Base-by-base conservation (phyloP, 2,797 vertebrate genomes). In the Microctenopoma stevenorrisi region DNA sequence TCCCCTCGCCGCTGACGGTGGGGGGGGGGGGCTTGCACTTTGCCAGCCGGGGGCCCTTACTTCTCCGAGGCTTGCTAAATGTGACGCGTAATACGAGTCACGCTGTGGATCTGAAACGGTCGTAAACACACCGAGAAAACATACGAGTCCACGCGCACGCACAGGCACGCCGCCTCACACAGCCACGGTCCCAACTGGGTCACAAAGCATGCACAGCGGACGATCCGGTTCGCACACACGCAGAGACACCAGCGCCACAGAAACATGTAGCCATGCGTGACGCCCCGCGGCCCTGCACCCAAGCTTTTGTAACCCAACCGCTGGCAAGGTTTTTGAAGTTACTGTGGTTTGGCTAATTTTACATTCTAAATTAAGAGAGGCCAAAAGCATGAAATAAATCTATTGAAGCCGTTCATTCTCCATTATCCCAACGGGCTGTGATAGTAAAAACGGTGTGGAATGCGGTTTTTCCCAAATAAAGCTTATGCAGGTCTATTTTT, bases 71-170 rank as follows among this genome's bases (percentile, higher is more conserved):
- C 71, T 68, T 68, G 76, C 86, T 90, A 81, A 90, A 85, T 88
- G 72, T 74, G 84, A 92, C 84, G 83, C 87, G 83, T 91, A 91
- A 89, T 85, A 68, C 63, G 88, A 91, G 79, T 86, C 72, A 46
- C 9, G 37, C 50, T 68, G 49, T 58, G 59, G 66, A 87, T 88
- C 72, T 73, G 66, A 84, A 79, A 68, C 68, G 71, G 64, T 51
- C 69, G 80, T 89, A 86, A 91, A 87, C 82, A 77, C 64, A 35
- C 64, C 2, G 33, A 33, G 75, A 68, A 72, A 83, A 79, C 76
- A 84, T 42, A 72, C 58, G 60, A 80, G 63, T 51, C 64, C 58
- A 25, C 68, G 77, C 65, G 68, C 48, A 55, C 56, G 72, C 68
- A 64, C 84, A 63, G 67, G 72, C 67, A 72, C 3, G 63, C 55